These are phyloP conservation scores for Brotula barbata DNA, from an alignment of 2,797 vertebrate species.

Conservation along the genomic window DNA sequence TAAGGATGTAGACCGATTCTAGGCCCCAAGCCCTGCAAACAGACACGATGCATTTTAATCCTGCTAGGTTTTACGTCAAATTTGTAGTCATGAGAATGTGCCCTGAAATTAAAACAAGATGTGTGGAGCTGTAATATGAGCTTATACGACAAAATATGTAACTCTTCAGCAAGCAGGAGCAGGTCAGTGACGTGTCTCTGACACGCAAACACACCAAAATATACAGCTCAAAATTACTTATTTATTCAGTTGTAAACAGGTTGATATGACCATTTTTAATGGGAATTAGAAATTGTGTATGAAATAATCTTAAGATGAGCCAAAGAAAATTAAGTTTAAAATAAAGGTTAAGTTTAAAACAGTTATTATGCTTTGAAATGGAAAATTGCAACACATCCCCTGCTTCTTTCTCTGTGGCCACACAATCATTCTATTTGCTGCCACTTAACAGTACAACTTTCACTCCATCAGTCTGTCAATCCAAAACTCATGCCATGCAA, in stretches of 20 bases:
- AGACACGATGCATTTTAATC: slow-evolving; percentile 4
- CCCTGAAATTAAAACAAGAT: slow-evolving; percentile 20
- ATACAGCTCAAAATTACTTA: slow-evolving; percentile 15
- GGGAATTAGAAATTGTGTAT: no score
- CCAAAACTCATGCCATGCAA: no score
- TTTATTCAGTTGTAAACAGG: slow-evolving; percentile 18
- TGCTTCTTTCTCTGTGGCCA: no score
- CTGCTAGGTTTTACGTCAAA: slow-evolving; percentile 29
- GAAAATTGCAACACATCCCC: no score
- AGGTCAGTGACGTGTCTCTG: slow-evolving; percentile 3
- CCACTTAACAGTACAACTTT: no score
- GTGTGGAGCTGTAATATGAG: slow-evolving; percentile 27
- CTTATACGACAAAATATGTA: slow-evolving; percentile 45
- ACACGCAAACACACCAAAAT: slow-evolving; percentile 4
- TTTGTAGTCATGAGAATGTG: slow-evolving; percentile 26
- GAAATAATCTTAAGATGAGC: no score
- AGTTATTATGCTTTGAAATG: no score
- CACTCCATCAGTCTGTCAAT: no score
- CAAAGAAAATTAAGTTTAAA: no score
- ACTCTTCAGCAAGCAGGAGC: slow-evolving; percentile 21
- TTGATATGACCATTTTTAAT: no score
- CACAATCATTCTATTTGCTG: no score
- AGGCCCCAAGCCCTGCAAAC: neutral
- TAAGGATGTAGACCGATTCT: slow-evolving; percentile 3
- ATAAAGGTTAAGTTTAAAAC: no score